These are phyloP conservation scores for Lasioglossum oenotherae DNA, from an alignment of 2,888 invertebrate genomes.

Conservation along the genomic window DNA sequence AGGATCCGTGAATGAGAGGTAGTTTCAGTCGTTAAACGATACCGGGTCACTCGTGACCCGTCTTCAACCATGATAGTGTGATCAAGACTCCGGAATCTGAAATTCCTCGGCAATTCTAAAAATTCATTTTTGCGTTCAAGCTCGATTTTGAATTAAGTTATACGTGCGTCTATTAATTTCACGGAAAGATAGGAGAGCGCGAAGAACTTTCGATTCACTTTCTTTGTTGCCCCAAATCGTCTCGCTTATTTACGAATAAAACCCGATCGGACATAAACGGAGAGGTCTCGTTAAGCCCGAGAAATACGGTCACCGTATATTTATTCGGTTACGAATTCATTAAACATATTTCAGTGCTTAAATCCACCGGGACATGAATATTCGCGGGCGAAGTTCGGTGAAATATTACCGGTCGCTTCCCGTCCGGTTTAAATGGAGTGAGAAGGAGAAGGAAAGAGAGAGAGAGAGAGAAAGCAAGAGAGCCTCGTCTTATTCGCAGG, in stretches of 20 bases:
- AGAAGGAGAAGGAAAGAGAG: neutral
- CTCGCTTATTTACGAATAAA: neutral
- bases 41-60: neutral
- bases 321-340: neutral
- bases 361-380: constrained; percentile 21
- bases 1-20: neutral
- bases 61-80: neutral
- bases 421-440: constrained; percentile 7
- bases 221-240: neutral
- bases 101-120: neutral
- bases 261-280: neutral
- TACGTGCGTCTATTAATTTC: too few relatives aligned
- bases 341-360: neutral
- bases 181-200: too few relatives aligned
- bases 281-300: neutral
- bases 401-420: constrained; percentile 19
- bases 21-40: neutral
- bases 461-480: neutral
- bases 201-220: neutral
- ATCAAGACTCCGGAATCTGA: neutral
- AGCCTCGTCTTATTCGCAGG: constrained; percentile 13
- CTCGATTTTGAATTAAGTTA: too few relatives aligned
- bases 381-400: constrained; percentile 14
- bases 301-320: neutral
- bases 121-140: neutral